Evolutionary conservation across 2,797 vertebrate genomes (phyloP), one percentile per base, ranked within the genome.

Genomic region (Lemur catta): DNA sequence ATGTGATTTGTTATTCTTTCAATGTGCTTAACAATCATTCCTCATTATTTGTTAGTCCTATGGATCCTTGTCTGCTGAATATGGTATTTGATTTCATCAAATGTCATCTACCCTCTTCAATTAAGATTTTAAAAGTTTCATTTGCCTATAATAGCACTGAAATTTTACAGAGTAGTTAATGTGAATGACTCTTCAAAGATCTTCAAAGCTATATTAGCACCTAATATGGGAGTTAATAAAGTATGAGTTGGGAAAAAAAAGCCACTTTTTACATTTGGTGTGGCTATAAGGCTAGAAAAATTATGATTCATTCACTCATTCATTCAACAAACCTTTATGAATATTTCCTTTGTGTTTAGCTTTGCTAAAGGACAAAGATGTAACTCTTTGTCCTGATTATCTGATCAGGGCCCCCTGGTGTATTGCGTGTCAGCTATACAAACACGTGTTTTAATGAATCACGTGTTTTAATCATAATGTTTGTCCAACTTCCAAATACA

Each of bases 1-100:
- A 71, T 57, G 30, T 69, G 24, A 75, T 85, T 81, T 78, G 17
- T 85, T 88, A 67, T 46, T 93, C 95, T 76, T 95, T 92, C 50
- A 59, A 0, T 33, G 20, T 75, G 33, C 55, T 89, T 94, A 50
- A 9, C 67, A 80, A 9, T 86, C 63, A 78, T 69, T 81, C 30
- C 35, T 84, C 4, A 22, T 2, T 90, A 71, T 80, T 85, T 55
- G 5, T 82, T 55, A 35, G 46, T 59, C n/a, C 17, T 75, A 1
- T 50, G 8, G 24, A 71, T 79, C n/a, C 57, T 84, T 52, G 33
- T 79, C 38, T 75, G 33, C 35, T 74, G 28, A 63, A 2, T 41
- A 20, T 65, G 1, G 17, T 76, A 38, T 80, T 93, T 94, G 88
- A 89, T 38, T 30, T 91, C 38, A 79, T 90, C 93, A 78, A 15